Base-by-base conservation (phyloP, 2,888 invertebrate genomes). In the Acronicta psi region DNA sequence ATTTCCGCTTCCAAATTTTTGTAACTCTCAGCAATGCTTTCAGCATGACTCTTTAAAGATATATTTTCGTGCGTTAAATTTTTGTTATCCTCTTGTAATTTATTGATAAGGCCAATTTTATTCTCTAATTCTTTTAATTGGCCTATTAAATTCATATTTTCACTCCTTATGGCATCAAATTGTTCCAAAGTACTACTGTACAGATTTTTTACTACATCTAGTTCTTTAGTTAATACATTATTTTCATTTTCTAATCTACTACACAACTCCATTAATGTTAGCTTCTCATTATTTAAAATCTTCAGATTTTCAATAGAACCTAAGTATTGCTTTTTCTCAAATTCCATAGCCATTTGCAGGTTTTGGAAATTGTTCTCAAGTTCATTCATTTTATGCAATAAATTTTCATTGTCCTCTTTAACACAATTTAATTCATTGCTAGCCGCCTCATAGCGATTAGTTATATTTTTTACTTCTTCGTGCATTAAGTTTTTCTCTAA, bases 1-100 rank as follows among this genome's bases (percentile, higher is more conserved):
- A 94, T 84, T 87, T 94, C 92, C 10, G 67, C 69, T 82, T 94
- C 91, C 41, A 93, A 80, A 42, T 77, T 73, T 71, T 84, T 84
- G 16, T 91, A 83, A 77, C 84, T 90, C 11, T 87, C 75, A 16
- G 81, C 79, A 17, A 75, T 74, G 63, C 86, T 91, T 79, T 92
- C 89, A 45, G 63, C 71, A 56, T 80, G 77, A 60, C 59, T 70
- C 56, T 75, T 81, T 6, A 84, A 60, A 46, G 80, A 78, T n/a
- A 73, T 74, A 66, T 92, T 93, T 82, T 93, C 92, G 43, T 86
- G 74, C 23, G 80, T 81, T 53, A 90, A 69, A n/a, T 55, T 64
- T 73, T 85, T 66, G 17, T 77, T 59, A 80, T 73, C 73, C 25
- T 77, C 74, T 52, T 74, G 69, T 45, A 74, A 18, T 45, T 42